A percentile compares a stretch with the other conserved stretches of the same genome.
Conservation (phyloP, 2,888 invertebrate species). For the Dolichopus griseipennis region DNA sequence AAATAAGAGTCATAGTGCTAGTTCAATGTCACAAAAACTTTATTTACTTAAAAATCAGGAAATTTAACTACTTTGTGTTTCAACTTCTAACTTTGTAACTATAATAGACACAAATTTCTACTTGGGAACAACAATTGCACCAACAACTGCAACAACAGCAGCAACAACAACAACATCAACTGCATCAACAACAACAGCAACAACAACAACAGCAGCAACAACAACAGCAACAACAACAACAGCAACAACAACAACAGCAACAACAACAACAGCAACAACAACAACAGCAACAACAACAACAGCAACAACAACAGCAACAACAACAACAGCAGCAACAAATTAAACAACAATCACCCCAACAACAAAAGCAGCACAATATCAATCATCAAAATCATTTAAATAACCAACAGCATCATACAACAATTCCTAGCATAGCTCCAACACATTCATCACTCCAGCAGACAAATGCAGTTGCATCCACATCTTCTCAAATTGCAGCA, state of each 20-base stretch:
- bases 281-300: not conserved
- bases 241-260: not conserved
- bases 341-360: not conserved
- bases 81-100: too few species aligned
- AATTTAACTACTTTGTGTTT: too few species aligned
- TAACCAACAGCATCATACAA: not conserved
- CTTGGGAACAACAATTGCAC: too few species aligned
- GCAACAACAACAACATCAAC: too few species aligned
- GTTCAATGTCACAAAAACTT: too few species aligned
- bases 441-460: not conserved
- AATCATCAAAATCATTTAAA: not conserved
- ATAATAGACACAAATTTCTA: too few species aligned
- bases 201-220: not conserved
- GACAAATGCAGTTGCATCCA: not conserved
- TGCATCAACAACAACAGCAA: too few species aligned
- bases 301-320: not conserved
- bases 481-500: not conserved
- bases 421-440: not conserved
- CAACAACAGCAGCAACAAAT: not conserved
- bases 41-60: too few species aligned
- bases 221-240: not conserved
- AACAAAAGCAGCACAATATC: not conserved
- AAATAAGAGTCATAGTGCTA: too few species aligned
- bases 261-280: not conserved
- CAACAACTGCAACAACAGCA: too few species aligned